A percentile compares a stretch with the other conserved stretches of the same genome.
phyloP scores from a whole-genome alignment of 2,888 invertebrate species.

The Lepidochitona cinerea region DNA sequence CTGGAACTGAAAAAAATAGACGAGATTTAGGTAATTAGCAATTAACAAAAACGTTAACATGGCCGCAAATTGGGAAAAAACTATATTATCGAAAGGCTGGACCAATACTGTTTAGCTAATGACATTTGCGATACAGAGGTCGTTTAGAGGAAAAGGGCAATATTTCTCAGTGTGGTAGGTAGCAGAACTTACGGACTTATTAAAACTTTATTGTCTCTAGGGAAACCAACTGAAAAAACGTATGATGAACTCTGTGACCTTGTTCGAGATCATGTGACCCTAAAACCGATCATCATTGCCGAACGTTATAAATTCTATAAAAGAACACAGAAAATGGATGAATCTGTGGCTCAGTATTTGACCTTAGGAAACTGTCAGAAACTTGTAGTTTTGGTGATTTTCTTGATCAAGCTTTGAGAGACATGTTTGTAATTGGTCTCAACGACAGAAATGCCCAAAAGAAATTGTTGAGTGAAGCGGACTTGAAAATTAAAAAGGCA shows the following conservation, averaged over 20 bases:
- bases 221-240: not conserved
- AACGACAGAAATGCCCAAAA: not conserved
- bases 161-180: too few relatives aligned
- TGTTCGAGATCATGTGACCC: not conserved
- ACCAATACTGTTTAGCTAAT: too few relatives aligned
- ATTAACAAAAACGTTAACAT: too few relatives aligned
- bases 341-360: not conserved
- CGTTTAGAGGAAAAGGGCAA: too few relatives aligned
- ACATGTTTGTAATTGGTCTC: slow-evolving; percentile 8
- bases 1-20: too few relatives aligned
- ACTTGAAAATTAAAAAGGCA: not conserved
- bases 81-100: too few relatives aligned
- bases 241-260: not conserved
- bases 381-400: not conserved
- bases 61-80: too few relatives aligned
- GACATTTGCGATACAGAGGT: too few relatives aligned
- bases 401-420: not conserved
- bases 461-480: slow-evolving; percentile 1
- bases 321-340: not conserved
- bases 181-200: not conserved
- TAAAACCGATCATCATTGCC: not conserved
- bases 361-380: not conserved
- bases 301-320: not conserved
- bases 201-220: not conserved
- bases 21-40: too few relatives aligned